Evolutionary conservation across 2,888 invertebrate genomes (phyloP).

Genomic region (Boloria euphrosyne): DNA sequence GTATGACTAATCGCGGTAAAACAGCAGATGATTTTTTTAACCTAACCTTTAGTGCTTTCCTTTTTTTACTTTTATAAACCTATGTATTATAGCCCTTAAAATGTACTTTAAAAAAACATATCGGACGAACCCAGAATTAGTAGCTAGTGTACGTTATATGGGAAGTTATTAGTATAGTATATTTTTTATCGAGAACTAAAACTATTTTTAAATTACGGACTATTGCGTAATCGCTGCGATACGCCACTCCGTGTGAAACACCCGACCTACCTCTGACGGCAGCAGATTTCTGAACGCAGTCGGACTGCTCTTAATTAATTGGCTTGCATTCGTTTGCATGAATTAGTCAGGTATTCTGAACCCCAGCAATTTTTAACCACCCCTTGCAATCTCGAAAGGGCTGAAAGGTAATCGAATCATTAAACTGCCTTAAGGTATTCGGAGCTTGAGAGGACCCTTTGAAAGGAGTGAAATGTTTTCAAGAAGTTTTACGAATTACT

Average conservation of each 20-base stretch:
- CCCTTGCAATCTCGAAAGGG: conserved; percentile 41
- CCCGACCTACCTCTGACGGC: conserved; percentile 56
- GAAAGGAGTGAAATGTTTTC: conserved; percentile 8
- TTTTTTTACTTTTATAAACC: too few relatives aligned
- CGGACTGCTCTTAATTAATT: conserved; percentile 75
- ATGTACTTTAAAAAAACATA: too few relatives aligned
- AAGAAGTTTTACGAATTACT: conserved; percentile 2
- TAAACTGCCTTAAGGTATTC: conserved; percentile 36
- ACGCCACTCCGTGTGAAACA: conserved; percentile 37
- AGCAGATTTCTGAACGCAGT: conserved; percentile 69
- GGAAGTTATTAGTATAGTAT: too few relatives aligned
- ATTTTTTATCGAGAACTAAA: too few relatives aligned
- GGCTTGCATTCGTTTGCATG: conserved; percentile 81
- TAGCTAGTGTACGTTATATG: too few relatives aligned
- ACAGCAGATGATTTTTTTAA: too few relatives aligned
- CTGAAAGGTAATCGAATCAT: conserved; percentile 42
- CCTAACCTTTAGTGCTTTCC: too few relatives aligned
- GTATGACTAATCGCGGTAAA: too few relatives aligned
- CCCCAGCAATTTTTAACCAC: conserved; percentile 45
- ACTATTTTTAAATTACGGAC: background rate
- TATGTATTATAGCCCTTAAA: too few relatives aligned
- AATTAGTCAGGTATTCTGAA: conserved; percentile 71
- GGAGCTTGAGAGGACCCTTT: conserved; percentile 17
- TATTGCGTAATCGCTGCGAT: conserved; percentile 20
- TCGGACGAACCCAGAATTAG: too few relatives aligned